phyloP scores from a whole-genome alignment of 2,888 invertebrate species.

The Halictus ligatus region DNA sequence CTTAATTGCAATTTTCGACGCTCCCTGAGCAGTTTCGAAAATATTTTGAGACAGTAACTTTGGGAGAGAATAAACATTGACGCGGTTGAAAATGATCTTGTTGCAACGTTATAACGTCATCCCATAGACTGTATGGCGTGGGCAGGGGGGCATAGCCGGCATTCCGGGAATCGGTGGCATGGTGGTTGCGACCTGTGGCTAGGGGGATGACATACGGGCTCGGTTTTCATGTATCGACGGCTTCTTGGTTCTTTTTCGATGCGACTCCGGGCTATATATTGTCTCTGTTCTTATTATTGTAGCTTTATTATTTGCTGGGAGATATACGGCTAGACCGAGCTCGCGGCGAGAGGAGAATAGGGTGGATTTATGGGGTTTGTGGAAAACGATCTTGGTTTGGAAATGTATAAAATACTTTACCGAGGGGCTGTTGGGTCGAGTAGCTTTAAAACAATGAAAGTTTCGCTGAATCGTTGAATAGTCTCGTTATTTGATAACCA shows the following conservation, averaged over 20 bases:
- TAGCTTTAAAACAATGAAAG: background rate
- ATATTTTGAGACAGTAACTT: background rate
- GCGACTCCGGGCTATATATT: conserved; percentile 8
- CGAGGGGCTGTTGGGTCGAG: background rate
- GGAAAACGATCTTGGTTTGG: background rate
- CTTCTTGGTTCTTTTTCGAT: conserved; percentile 6
- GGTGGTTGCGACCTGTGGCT: background rate
- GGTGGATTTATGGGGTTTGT: background rate
- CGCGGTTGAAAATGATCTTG: background rate
- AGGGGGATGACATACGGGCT: conserved; percentile 9
- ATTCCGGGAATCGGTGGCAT: conserved; percentile 44
- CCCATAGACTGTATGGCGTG: background rate
- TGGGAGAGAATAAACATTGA: background rate
- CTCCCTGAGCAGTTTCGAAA: background rate
- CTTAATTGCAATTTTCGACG: too few relatives aligned
- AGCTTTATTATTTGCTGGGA: background rate
- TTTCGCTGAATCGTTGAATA: background rate
- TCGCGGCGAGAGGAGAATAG: background rate
- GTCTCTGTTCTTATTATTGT: background rate
- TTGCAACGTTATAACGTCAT: conserved; percentile 43
- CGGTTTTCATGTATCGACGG: conserved; percentile 1
- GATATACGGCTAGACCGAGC: background rate
- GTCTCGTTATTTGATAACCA: background rate
- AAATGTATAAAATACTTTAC: background rate
- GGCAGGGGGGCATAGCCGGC: conserved; percentile 11